Conservation (phyloP, 2,888 invertebrate genomes). For the Aphodius granarius region DNA sequence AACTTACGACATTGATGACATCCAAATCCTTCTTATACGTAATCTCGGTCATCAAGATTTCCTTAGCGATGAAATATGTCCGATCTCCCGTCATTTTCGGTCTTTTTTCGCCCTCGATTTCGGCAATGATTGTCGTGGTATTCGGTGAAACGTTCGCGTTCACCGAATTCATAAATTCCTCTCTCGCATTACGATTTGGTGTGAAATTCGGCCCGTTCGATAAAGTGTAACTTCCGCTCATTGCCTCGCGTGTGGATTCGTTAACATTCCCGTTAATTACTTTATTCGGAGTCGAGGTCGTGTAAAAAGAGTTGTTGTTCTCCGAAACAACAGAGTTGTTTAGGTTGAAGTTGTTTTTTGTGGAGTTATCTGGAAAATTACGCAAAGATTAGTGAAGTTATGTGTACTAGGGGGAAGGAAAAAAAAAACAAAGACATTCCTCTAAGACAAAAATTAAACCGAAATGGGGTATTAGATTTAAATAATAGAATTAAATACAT, state of each 20-base stretch:
- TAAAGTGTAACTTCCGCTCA: conserved; percentile 57
- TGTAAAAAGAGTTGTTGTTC: conserved; percentile 50
- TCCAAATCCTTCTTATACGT: conserved; percentile 95
- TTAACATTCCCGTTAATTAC: conserved; percentile 42
- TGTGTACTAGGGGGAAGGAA: background rate
- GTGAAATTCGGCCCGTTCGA: conserved; percentile 54
- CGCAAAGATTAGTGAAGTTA: background rate
- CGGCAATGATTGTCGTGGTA: conserved; percentile 51
- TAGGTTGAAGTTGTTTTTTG: conserved; percentile 17
- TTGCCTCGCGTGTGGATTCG: conserved; percentile 31
- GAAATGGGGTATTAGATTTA: background rate
- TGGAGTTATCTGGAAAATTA: conserved; percentile 30
- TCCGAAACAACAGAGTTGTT: conserved; percentile 34
- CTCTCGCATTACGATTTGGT: conserved; percentile 52
- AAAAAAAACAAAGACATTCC: no score
- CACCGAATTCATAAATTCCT: conserved; percentile 50
- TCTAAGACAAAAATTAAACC: background rate
- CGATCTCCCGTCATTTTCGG: conserved; percentile 55
- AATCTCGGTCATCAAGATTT: conserved; percentile 92
- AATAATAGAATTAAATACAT: no score
- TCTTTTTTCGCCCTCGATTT: conserved; percentile 53
- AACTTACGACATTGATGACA: conserved; percentile 81
- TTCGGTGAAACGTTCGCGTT: conserved; percentile 47
- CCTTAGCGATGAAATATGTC: conserved; percentile 86
- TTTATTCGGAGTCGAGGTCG: conserved; percentile 54